Percentiles rank a stretch among this genome's conserved stretches.
These are phyloP conservation scores for Aphrophora alni DNA, from an alignment of 2,888 invertebrate genomes.

Conservation along the genomic window DNA sequence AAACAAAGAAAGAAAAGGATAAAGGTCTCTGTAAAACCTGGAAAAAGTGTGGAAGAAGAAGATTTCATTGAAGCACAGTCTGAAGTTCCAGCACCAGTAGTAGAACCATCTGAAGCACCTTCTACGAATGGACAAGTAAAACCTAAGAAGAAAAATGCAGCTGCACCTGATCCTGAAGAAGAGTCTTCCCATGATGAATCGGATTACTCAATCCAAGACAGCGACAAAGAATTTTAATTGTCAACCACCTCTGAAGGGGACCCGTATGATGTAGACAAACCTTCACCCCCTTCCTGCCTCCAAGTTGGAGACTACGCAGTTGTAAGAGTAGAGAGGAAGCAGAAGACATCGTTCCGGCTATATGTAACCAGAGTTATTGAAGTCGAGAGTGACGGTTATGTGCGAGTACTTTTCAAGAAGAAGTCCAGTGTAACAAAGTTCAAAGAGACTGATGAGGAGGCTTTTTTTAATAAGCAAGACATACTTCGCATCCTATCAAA, in stretches of 20 bases:
- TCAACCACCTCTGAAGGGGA: constrained; percentile 23
- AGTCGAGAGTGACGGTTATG: constrained; percentile 22
- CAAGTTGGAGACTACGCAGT: constrained; percentile 30
- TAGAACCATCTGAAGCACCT: background rate
- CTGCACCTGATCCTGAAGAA: constrained; percentile 27
- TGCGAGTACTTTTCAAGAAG: constrained; percentile 29
- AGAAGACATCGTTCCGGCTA: constrained; percentile 24
- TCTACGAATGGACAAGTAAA: background rate
- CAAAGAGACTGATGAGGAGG: constrained; percentile 29
- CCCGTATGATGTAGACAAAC: constrained; percentile 30
- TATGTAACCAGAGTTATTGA: constrained; percentile 27
- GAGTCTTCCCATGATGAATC: constrained; percentile 32
- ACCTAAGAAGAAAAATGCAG: constrained; percentile 29
- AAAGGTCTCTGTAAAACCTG: constrained; percentile 26
- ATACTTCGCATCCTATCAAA: constrained; percentile 23
- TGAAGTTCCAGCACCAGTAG: constrained; percentile 18
- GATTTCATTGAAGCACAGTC: constrained; percentile 24
- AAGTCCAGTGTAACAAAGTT: constrained; percentile 21
- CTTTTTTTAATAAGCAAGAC: constrained; percentile 26
- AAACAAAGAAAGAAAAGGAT: constrained; percentile 26
- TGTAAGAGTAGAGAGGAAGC: constrained; percentile 32
- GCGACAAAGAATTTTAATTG: constrained; percentile 24
- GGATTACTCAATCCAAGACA: constrained; percentile 28
- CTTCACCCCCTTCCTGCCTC: constrained; percentile 19
- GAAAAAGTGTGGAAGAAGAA: constrained; percentile 32